phyloP scores from a whole-genome alignment of 92 coral and sea anemone genomes.

The Pocillopora meandrina region DNA sequence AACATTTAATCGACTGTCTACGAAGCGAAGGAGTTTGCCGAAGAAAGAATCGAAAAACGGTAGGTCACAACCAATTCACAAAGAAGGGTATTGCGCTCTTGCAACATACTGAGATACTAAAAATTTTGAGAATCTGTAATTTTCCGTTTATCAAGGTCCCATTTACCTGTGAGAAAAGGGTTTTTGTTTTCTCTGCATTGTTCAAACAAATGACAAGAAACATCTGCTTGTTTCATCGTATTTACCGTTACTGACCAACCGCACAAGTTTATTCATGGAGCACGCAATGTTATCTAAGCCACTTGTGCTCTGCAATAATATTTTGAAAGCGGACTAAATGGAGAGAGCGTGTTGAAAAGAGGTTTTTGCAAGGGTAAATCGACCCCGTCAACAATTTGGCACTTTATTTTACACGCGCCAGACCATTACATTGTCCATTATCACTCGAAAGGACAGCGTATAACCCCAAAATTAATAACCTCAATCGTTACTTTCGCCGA shows the following conservation, averaged over 20 bases:
- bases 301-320: constrained; percentile 46
- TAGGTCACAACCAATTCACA: too few relatives aligned
- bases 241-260: constrained; percentile 19
- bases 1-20: too few relatives aligned
- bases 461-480: constrained; percentile 31
- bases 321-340: constrained; percentile 43
- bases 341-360: constrained; percentile 46
- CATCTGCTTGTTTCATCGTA: background rate
- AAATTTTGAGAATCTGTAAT: background rate
- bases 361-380: constrained; percentile 26
- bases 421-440: constrained; percentile 45
- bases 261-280: constrained; percentile 18
- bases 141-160: background rate
- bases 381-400: constrained; percentile 47
- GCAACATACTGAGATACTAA: background rate
- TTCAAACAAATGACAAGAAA: constrained; percentile 8
- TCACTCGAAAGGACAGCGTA: constrained; percentile 43
- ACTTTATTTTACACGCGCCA: constrained; percentile 39
- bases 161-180: background rate
- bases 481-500: constrained; percentile 39
- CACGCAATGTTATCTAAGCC: constrained; percentile 14
- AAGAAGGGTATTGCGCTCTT: too few relatives aligned
- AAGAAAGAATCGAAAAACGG: too few relatives aligned
- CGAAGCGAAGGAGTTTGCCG: too few relatives aligned
- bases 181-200: background rate